Base-by-base conservation (phyloP, 2,113 vertebrate genomes). In the Indicator indicator region DNA sequence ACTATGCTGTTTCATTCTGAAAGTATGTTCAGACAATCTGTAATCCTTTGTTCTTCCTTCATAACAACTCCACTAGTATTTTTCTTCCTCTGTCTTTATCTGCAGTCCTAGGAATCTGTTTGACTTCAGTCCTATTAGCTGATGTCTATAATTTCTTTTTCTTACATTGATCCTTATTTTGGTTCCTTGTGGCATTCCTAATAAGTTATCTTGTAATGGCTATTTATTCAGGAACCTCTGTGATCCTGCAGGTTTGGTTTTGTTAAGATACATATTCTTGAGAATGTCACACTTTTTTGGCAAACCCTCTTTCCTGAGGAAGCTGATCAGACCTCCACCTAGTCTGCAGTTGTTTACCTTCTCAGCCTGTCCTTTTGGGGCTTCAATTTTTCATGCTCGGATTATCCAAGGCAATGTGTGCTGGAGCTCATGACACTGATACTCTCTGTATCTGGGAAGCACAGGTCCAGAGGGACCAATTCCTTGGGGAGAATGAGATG, bases 391-490 rank as follows among this genome's bases (percentile, higher is more conserved):
- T 82, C 42, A 19, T 64, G 30, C 24, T 89, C 8, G 4, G 14
- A 36, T 12, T 28, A 64, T 68, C 38, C 27, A 36, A 52, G 40
- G 36, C 19, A 81, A 32, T 33, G 73, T 40, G 10, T 77, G n/a
- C 20, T 13, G 5, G 17, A 73, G 55, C 60, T 42, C 4, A 1
- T 19, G 83, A 11, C 48, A 26, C 30, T 67, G 30, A 32, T n/a
- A 24, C 5, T 70, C 5, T 70, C 26, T 6, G 3, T 14, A 27
- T 77, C 40, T 88, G n/a, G 44, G 30, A 86, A 77, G 40, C 2
- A 0, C 19, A 65, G 21, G 32, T 79, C n/a, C 23, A 16, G 36
- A 91, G 62, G 24, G 23, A 15, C 30, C 4, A 0, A 2, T 48
- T 69, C 56, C 50, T 15, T 78, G 26, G 11, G 74, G 70, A 70